phyloP scores from a whole-genome alignment of 2,113 vertebrate genomes.

The Zapornia atra region DNA sequence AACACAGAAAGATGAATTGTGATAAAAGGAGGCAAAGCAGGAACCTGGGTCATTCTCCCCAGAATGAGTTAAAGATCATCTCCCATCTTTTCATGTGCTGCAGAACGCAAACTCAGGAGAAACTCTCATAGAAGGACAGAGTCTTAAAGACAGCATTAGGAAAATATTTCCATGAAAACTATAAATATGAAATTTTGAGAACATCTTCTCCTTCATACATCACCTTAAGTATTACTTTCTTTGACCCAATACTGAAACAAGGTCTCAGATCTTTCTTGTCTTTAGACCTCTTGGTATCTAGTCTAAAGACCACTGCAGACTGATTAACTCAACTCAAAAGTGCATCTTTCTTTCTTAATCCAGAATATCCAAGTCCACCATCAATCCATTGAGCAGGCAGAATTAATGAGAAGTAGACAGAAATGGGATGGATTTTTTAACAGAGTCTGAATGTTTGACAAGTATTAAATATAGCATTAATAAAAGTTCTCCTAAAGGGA shows the following conservation, averaged over 20 bases:
- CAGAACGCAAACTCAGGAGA: neutral
- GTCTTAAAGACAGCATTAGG: neutral
- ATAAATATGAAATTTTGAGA: neutral
- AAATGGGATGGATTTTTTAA: neutral
- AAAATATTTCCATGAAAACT: neutral
- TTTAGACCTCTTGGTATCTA: neutral
- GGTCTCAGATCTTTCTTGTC: neutral
- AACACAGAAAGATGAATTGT: neutral
- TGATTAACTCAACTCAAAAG: neutral
- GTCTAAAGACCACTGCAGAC: neutral
- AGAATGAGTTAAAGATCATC: neutral
- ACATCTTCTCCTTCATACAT: neutral
- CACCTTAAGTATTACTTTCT: neutral
- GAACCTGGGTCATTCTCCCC: neutral
- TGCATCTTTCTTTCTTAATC: neutral
- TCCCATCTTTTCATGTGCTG: neutral
- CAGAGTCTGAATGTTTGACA: neutral
- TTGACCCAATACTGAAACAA: neutral
- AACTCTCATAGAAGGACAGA: neutral
- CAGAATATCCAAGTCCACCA: neutral
- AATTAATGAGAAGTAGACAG: neutral
- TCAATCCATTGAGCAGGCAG: neutral
- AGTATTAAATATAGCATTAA: neutral
- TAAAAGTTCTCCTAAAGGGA: neutral
- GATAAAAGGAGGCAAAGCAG: neutral